These are phyloP conservation scores for Lontra canadensis DNA, from an alignment of 2,113 vertebrate genomes.

Conservation along the genomic window DNA sequence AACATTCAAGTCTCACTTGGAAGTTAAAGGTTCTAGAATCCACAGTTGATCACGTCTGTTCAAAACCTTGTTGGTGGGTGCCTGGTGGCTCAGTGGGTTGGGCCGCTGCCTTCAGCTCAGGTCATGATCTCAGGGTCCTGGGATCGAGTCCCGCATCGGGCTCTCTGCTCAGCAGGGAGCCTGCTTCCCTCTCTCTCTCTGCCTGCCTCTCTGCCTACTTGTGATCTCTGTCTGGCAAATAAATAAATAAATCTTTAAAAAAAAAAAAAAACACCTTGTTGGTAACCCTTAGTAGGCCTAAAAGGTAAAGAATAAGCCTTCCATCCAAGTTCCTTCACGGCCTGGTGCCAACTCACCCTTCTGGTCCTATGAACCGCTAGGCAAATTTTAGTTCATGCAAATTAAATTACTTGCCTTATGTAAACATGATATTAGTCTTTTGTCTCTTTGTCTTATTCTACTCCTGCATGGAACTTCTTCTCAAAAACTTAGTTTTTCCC, in stretches of 20 bases:
- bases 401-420: not conserved
- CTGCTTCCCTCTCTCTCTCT: no score
- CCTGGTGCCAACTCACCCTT: not conserved
- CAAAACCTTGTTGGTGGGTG: not conserved
- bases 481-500: not conserved
- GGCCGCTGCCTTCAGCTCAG: no score
- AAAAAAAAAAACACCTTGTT: no score
- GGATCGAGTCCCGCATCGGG: no score
- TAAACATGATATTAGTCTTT: not conserved
- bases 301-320: not conserved
- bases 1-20: not conserved
- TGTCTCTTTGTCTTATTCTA: not conserved
- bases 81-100: no score
- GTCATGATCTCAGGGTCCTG: no score
- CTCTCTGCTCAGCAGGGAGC: no score
- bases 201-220: no score
- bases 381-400: not conserved
- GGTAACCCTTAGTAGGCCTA: not conserved
- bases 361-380: not conserved
- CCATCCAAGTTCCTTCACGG: not conserved
- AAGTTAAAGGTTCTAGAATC: not conserved
- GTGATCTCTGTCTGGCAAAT: no score
- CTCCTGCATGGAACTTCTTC: not conserved
- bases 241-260: no score
- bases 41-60: not conserved